Conservation (phyloP, 2,113 vertebrate species). For the Girardinichthys multiradiatus region DNA sequence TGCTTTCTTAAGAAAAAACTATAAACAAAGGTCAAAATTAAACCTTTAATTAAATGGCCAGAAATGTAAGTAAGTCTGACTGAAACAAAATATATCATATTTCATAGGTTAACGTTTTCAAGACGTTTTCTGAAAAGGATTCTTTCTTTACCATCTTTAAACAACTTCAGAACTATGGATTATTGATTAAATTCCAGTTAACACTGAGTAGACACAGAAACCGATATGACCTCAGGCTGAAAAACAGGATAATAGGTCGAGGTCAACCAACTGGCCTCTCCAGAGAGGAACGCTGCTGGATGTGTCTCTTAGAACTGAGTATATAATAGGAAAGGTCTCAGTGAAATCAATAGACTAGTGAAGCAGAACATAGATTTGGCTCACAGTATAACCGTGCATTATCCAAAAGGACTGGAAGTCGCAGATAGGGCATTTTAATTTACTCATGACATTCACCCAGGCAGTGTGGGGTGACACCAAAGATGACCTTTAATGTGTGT, state of each 20-base stretch:
- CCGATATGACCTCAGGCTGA: slow-evolving; percentile 13
- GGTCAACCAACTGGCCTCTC: slow-evolving; percentile 45
- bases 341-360: slow-evolving; percentile 73
- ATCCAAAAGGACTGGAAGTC: slow-evolving; percentile 75
- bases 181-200: slow-evolving; percentile 35
- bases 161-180: slow-evolving; percentile 17
- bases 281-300: slow-evolving; percentile 36
- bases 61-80: slow-evolving; percentile 1
- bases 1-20: slow-evolving; percentile 15
- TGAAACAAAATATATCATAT: background rate
- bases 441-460: slow-evolving; percentile 75
- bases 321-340: slow-evolving; percentile 57
- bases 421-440: slow-evolving; percentile 79
- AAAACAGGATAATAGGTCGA: slow-evolving; percentile 54
- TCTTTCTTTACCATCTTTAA: slow-evolving; percentile 1
- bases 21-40: slow-evolving; percentile 14
- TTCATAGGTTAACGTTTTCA: background rate
- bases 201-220: slow-evolving; percentile 22
- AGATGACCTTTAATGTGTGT: slow-evolving; percentile 76
- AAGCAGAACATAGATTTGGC: slow-evolving; percentile 71
- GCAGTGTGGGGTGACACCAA: slow-evolving; percentile 52
- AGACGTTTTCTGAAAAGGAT: background rate
- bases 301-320: slow-evolving; percentile 55
- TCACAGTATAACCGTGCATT: slow-evolving; percentile 70
- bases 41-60: background rate